A percentile compares a stretch with the other conserved stretches of the same genome.
phyloP scores from a whole-genome alignment of 2,113 vertebrate genomes.

The Syngnathus typhle region DNA sequence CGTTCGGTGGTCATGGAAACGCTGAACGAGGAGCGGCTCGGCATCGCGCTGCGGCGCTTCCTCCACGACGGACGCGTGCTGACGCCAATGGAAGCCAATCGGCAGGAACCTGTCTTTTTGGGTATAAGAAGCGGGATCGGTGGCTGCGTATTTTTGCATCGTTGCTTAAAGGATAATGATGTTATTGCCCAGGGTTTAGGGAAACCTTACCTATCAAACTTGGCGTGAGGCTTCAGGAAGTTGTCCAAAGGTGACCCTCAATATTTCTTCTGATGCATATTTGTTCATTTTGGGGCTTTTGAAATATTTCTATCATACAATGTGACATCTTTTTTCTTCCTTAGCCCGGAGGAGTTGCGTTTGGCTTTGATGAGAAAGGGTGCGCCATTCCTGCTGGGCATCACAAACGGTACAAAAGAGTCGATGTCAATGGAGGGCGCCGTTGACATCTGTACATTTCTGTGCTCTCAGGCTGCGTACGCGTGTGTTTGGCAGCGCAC shows the following conservation, averaged over 20 bases:
- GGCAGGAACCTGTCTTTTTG: slow-evolving; percentile 75
- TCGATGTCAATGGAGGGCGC: not conserved
- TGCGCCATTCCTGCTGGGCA: slow-evolving; percentile 69
- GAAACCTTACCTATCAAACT: slow-evolving; percentile 52
- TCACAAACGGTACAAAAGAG: slow-evolving; percentile 54
- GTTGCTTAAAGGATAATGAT: not conserved
- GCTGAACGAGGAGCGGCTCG: slow-evolving; percentile 79
- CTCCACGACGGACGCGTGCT: slow-evolving; percentile 63
- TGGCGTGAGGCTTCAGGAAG: slow-evolving; percentile 64
- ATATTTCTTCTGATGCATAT: not conserved
- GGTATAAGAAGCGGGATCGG: slow-evolving; percentile 49
- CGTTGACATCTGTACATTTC: not conserved
- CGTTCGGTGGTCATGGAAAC: slow-evolving; percentile 84
- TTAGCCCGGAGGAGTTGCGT: slow-evolving; percentile 71
- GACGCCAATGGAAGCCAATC: slow-evolving; percentile 71
- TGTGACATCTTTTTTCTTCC: slow-evolving; percentile 4
- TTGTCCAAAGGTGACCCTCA: slow-evolving; percentile 48
- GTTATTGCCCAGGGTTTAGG: slow-evolving; percentile 48
- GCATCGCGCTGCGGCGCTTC: slow-evolving; percentile 72
- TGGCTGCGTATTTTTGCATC: not conserved
- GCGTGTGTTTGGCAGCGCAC: slow-evolving; percentile 68
- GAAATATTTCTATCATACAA: not conserved
- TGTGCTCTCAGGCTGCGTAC: slow-evolving; percentile 54
- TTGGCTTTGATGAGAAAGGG: slow-evolving; percentile 65
- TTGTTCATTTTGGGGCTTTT: not conserved